Percentiles rank a stretch among this genome's conserved stretches.
These are phyloP conservation scores for Orthonyx spaldingii DNA, from an alignment of 2,113 vertebrate species.

Conservation along the genomic window DNA sequence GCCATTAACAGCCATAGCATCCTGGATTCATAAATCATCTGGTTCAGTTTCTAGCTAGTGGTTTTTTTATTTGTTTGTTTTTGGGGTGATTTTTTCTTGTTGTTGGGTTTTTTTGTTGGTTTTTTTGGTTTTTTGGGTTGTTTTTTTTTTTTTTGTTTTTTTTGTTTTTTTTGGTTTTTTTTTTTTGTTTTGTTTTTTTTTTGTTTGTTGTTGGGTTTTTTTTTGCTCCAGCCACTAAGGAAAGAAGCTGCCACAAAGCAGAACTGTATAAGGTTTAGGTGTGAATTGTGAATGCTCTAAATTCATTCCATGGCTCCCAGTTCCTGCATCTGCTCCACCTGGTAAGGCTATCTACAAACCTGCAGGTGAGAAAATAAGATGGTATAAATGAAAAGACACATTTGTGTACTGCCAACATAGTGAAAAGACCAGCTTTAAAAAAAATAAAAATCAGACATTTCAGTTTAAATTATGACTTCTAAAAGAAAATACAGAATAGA, in stretches of 20 bases:
- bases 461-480: not conserved
- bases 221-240: not conserved
- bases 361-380: not conserved
- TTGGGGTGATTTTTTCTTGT: too few species aligned
- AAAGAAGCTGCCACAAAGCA: not conserved
- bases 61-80: too few species aligned
- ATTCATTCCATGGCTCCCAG: not conserved
- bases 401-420: not conserved
- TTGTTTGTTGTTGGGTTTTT: too few species aligned
- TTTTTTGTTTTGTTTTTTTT: not conserved
- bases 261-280: not conserved
- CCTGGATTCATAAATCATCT: constrained; percentile 20
- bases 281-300: not conserved
- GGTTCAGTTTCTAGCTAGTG: not conserved
- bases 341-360: not conserved
- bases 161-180: too few species aligned
- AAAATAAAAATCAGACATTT: not conserved
- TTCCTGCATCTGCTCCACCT: not conserved
- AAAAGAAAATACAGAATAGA: not conserved
- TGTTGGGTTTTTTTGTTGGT: too few species aligned
- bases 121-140: not conserved
- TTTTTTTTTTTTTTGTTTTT: not conserved
- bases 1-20: not conserved
- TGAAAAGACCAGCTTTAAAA: not conserved
- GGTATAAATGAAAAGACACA: not conserved